phyloP scores from a whole-genome alignment of 2,113 vertebrate genomes.

The Chaetops frenatus region DNA sequence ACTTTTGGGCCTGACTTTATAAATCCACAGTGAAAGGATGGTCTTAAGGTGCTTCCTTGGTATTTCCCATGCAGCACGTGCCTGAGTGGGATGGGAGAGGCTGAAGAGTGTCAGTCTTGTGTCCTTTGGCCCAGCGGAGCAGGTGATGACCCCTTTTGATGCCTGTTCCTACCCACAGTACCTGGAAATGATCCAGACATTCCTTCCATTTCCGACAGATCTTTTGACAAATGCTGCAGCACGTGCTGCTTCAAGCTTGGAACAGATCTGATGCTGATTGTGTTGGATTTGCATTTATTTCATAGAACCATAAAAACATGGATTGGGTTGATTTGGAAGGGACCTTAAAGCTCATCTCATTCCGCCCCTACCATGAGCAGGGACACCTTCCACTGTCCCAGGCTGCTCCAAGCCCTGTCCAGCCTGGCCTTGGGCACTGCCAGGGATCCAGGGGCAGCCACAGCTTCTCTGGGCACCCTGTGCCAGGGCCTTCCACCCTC shows the following conservation, averaged over 20 bases:
- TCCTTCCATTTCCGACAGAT: not conserved
- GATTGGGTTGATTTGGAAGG: not conserved
- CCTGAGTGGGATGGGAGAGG: not conserved
- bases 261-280: not conserved
- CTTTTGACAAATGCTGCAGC: not conserved
- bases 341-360: not conserved
- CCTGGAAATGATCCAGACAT: not conserved
- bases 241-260: not conserved
- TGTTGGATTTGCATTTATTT: not conserved
- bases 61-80: fast-evolving
- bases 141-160: not conserved
- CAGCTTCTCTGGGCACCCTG: not conserved
- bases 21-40: not conserved
- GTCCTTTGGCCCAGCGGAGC: not conserved
- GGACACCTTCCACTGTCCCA: not conserved
- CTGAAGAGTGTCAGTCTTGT: not conserved
- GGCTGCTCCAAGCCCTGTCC: not conserved
- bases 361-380: not conserved
- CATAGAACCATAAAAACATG: not conserved
- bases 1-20: not conserved
- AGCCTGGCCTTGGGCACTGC: not conserved
- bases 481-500: not conserved
- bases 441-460: not conserved
- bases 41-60: not conserved
- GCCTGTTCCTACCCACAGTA: not conserved